A percentile compares a stretch with the other conserved stretches of the same genome.
Evolutionary conservation across 1,140 invertebrate genomes (phyloP).

Genomic region (Meloidogyne exigua): DNA sequence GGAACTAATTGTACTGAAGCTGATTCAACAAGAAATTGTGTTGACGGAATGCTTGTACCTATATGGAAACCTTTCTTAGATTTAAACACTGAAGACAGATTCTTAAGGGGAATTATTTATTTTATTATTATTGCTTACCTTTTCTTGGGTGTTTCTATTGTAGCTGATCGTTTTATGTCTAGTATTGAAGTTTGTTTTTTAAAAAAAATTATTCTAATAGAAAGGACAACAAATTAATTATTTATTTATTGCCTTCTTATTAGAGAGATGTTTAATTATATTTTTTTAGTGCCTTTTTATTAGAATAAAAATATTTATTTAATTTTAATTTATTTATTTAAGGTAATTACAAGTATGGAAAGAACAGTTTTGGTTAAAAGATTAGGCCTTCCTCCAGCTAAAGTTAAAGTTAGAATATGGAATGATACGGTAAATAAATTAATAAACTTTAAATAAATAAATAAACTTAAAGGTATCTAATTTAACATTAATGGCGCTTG

Average conservation of each 20-base stretch:
- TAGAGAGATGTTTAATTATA: not conserved
- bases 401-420: conserved; percentile 67
- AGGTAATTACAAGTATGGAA: conserved; percentile 46
- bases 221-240: not conserved
- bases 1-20: conserved; percentile 62
- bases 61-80: conserved; percentile 72
- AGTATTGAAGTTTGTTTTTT: conserved; percentile 84
- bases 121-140: conserved; percentile 84
- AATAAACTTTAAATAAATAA: not conserved
- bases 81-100: conserved; percentile 71
- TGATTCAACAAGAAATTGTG: conserved; percentile 62
- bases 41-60: conserved; percentile 51
- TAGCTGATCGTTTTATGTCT: conserved; percentile 97
- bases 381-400: conserved; percentile 62
- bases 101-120: conserved; percentile 82
- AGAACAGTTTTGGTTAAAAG: conserved; percentile 65
- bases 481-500: conserved; percentile 96
- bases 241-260: not conserved
- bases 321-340: not conserved
- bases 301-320: too few species aligned
- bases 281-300: not conserved
- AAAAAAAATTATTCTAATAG: too few species aligned
- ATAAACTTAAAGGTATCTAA: conserved; percentile 73
- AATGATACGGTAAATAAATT: conserved; percentile 83
- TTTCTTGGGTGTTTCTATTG: conserved; percentile 96